Conservation (phyloP, 2,113 vertebrate genomes). For the Mustelus asterias region DNA sequence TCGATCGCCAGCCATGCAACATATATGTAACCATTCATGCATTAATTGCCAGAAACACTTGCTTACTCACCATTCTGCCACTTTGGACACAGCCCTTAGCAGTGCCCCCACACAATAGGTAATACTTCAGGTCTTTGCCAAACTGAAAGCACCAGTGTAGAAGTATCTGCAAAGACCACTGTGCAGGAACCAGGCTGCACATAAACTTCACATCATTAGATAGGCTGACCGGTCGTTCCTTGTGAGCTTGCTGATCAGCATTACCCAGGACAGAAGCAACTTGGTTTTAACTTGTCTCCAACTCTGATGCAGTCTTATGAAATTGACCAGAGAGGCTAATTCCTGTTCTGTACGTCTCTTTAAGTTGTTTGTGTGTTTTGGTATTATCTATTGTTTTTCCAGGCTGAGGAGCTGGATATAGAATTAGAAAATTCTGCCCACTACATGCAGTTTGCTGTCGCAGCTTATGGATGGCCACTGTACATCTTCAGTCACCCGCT, state of each 20-base stretch:
- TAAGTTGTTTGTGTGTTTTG: background rate
- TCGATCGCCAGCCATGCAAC: background rate
- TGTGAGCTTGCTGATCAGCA: background rate
- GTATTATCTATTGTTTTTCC: background rate
- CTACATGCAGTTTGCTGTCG: conserved; percentile 83
- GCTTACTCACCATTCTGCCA: background rate
- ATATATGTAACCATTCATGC: background rate
- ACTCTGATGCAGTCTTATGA: background rate
- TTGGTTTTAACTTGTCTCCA: background rate
- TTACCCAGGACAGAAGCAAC: background rate
- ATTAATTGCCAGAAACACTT: background rate
- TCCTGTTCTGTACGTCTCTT: background rate
- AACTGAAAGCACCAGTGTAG: background rate
- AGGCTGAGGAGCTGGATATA: conserved; percentile 70
- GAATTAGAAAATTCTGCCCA: conserved; percentile 82
- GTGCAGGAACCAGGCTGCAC: background rate
- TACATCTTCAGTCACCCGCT: conserved; percentile 78
- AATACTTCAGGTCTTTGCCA: background rate
- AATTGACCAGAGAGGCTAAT: background rate
- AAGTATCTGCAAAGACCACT: background rate
- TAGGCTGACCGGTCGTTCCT: background rate
- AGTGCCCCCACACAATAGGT: background rate
- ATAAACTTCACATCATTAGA: background rate
- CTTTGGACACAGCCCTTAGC: background rate
- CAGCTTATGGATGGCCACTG: conserved; percentile 91